A percentile compares a stretch with the other conserved stretches of the same genome.
These are phyloP conservation scores for Buteo buteo DNA, from an alignment of 2,113 vertebrate genomes.

Conservation along the genomic window DNA sequence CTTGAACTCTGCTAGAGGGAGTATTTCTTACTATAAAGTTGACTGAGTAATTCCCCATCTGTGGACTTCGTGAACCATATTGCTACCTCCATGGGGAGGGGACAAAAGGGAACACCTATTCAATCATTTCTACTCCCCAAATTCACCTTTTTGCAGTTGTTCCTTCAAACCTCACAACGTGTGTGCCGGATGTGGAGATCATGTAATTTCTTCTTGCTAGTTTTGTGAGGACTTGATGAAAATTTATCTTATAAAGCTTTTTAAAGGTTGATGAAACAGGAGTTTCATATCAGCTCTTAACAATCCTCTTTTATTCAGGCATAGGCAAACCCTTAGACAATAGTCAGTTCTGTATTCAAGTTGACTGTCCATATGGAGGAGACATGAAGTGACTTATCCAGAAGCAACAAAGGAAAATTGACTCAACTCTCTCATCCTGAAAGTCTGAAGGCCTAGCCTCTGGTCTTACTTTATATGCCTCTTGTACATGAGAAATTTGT, in stretches of 20 bases:
- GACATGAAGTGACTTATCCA: constrained; percentile 3
- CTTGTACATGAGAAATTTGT: neutral
- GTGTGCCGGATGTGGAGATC: neutral
- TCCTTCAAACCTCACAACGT: neutral
- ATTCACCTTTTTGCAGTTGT: neutral
- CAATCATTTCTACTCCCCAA: neutral
- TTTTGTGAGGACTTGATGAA: neutral
- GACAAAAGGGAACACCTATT: neutral
- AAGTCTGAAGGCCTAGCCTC: neutral
- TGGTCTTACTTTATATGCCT: neutral
- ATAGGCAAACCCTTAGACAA: neutral
- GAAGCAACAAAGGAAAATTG: constrained; percentile 9
- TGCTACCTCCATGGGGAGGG: neutral
- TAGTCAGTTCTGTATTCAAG: neutral
- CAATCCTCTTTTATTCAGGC: neutral
- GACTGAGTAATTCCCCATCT: neutral
- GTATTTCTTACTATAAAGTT: neutral
- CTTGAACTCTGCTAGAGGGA: neutral
- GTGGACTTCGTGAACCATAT: neutral
- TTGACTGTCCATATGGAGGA: neutral
- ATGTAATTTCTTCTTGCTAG: neutral
- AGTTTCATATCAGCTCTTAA: neutral
- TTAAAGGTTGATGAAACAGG: neutral
- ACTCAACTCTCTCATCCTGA: neutral
- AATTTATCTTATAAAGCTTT: neutral